phyloP scores from a whole-genome alignment of 2,113 vertebrate genomes.

The Opisthocomus hoazin region DNA sequence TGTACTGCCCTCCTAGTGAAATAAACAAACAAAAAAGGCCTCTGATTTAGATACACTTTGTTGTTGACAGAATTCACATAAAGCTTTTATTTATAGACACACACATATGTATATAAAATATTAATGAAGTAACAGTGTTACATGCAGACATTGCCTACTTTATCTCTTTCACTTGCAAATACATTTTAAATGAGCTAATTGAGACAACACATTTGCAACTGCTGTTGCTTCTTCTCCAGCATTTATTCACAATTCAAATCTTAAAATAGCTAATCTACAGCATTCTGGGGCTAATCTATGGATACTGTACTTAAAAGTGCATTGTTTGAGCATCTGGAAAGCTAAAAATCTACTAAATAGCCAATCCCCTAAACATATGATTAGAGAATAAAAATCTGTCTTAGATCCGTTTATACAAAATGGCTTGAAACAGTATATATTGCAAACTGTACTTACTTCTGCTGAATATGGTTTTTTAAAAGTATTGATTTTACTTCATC shows the following conservation, averaged over 20 bases:
- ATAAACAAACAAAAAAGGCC: slow-evolving; percentile 66
- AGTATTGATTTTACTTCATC: slow-evolving; percentile 26
- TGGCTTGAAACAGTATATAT: slow-evolving; percentile 48
- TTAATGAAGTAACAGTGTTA: slow-evolving; percentile 72
- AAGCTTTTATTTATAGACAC: slow-evolving; percentile 65
- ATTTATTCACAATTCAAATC: slow-evolving; percentile 73
- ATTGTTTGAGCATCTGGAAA: slow-evolving; percentile 80
- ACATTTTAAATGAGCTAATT: slow-evolving; percentile 73
- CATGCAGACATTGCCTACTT: slow-evolving; percentile 67
- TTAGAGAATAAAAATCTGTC: slow-evolving; percentile 77
- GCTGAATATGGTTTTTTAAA: slow-evolving; percentile 3
- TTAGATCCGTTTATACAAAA: slow-evolving; percentile 68
- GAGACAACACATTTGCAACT: slow-evolving; percentile 70
- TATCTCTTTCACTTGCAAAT: slow-evolving; percentile 71
- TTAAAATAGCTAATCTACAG: slow-evolving; percentile 75
- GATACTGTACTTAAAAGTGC: slow-evolving; percentile 68
- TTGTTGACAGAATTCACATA: slow-evolving; percentile 63
- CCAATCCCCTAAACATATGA: slow-evolving; percentile 74
- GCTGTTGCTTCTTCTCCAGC: slow-evolving; percentile 64
- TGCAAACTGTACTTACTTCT: slow-evolving; percentile 35
- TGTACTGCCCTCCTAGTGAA: slow-evolving; percentile 52
- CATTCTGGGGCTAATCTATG: slow-evolving; percentile 64
- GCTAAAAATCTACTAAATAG: slow-evolving; percentile 74
- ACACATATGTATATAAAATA: slow-evolving; percentile 61
- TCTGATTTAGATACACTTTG: slow-evolving; percentile 48